Evolutionary conservation across 2,113 vertebrate species (phyloP).

Genomic region (Picathartes gymnocephalus): DNA sequence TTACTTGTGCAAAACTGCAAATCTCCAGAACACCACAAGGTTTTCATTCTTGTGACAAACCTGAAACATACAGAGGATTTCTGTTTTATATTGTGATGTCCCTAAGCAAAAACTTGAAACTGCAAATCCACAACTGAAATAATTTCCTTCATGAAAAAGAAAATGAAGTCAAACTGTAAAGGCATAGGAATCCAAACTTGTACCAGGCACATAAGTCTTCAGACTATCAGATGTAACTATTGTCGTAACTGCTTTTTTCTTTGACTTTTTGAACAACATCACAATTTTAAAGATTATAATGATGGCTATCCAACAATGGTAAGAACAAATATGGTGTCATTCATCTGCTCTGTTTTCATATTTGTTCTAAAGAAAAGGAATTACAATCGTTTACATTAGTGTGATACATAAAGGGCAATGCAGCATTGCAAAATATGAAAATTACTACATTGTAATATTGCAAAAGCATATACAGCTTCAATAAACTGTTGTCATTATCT

Average conservation of each 20-base stretch:
- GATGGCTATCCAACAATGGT: neutral
- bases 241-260: neutral
- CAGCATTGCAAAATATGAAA: neutral
- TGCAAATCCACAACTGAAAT: neutral
- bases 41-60: neutral
- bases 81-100: neutral
- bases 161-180: neutral
- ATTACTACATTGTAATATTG: neutral
- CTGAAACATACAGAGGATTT: neutral
- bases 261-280: neutral
- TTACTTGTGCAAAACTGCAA: neutral
- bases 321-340: neutral
- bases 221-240: neutral
- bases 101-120: neutral
- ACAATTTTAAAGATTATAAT: neutral
- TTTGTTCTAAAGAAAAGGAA: neutral
- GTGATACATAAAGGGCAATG: neutral
- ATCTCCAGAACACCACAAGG: neutral
- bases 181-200: neutral
- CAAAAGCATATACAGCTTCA: neutral
- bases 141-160: neutral
- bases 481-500: neutral
- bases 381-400: neutral
- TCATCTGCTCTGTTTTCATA: neutral
- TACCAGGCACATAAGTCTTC: neutral